Evolutionary conservation across 2,888 invertebrate genomes (phyloP).

Genomic region (Heliconius erato): DNA sequence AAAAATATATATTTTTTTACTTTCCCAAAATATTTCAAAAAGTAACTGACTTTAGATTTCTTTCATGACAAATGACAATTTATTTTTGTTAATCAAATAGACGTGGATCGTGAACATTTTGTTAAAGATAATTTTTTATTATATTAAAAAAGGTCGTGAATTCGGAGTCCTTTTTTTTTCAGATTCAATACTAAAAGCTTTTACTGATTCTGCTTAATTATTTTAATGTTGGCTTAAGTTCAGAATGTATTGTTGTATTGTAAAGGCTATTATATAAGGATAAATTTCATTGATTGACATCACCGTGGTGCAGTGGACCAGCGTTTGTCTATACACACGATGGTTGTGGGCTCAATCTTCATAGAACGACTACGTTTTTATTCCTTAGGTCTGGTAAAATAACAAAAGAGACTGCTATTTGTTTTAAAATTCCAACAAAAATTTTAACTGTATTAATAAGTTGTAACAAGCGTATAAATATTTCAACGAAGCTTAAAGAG

Average conservation of each 20-base stretch:
- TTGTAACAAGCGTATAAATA: too few species aligned
- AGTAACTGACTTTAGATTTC: not conserved
- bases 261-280: not conserved
- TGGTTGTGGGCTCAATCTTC: not conserved
- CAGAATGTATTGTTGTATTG: not conserved
- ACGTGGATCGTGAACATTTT: not conserved
- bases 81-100: slow-evolving; percentile 13
- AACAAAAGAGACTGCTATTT: not conserved
- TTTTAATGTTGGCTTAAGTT: not conserved
- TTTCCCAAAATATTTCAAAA: not conserved
- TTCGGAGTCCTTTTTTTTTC: not conserved
- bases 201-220: slow-evolving; percentile 7
- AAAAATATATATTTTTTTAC: too few species aligned
- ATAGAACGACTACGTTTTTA: not conserved
- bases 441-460: too few species aligned
- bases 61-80: not conserved
- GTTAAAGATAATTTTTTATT: slow-evolving; percentile 18
- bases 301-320: not conserved
- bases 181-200: slow-evolving; percentile 21
- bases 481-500: too few species aligned
- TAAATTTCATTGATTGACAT: not conserved
- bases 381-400: not conserved
- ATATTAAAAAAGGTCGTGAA: slow-evolving; percentile 2
- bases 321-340: not conserved
- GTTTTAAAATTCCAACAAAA: too few species aligned